These are phyloP conservation scores for Chironomus tepperi DNA, from an alignment of 1,140 invertebrate species.

Conservation along the genomic window DNA sequence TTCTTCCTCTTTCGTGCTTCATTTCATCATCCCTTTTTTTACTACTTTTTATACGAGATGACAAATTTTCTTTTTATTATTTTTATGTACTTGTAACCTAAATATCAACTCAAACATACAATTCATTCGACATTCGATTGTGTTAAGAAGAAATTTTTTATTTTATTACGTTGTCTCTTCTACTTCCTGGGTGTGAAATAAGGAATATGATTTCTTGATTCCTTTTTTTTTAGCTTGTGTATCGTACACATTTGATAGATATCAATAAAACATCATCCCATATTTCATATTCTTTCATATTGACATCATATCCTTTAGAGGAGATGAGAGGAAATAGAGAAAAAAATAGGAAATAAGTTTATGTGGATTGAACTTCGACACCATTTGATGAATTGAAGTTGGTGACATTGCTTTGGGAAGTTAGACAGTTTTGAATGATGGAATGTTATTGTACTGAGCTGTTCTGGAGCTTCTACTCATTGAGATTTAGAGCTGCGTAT, in stretches of 20 bases:
- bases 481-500: too few relatives aligned
- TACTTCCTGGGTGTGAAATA: neutral
- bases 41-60: neutral
- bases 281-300: neutral
- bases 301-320: too few relatives aligned
- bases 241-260: neutral
- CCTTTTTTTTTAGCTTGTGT: neutral
- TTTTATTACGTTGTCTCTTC: neutral
- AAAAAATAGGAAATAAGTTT: too few relatives aligned
- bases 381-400: too few relatives aligned
- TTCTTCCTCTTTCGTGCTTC: too few relatives aligned
- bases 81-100: slow-evolving; percentile 3
- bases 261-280: slow-evolving; percentile 2
- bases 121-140: neutral
- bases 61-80: neutral
- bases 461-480: too few relatives aligned
- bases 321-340: too few relatives aligned
- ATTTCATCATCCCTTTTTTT: too few relatives aligned
- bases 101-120: neutral
- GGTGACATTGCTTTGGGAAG: too few relatives aligned
- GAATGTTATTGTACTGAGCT: too few relatives aligned
- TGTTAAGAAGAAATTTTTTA: neutral
- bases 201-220: neutral
- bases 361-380: too few relatives aligned
- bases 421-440: too few relatives aligned